Base-by-base conservation (phyloP, 2,888 invertebrate genomes). In the Eupithecia subfuscata region DNA sequence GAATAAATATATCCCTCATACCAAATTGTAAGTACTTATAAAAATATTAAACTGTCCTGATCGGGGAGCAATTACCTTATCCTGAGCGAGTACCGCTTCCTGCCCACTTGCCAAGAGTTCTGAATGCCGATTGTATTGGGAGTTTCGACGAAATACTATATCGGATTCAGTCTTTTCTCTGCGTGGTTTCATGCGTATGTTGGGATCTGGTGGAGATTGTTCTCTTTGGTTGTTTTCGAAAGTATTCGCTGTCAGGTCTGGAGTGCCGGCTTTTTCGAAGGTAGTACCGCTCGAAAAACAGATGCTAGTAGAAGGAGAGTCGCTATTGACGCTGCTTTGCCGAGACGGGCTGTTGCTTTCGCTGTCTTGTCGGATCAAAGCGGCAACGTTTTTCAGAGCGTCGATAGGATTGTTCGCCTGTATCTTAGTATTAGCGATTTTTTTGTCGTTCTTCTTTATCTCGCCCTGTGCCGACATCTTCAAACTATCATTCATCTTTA, bases 131-230 rank as follows among this genome's bases (percentile, higher is more conserved):
- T 89, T 94, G 87, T 91, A 92, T 84, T 92, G 91, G 63, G 94
- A 94, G 87, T 91, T 93, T 86, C 94, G 96, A 85, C 97, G 96
- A 88, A 97, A 96, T 84, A 97, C 96, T 89, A 98, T 97, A 91
- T 97, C 97, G 78, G 97, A 98, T 94, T 98, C 98, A 87, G 98
- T 98, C 95, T 98, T 98, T 96, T 98, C 98, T 85, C 98, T 96
- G 86, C 98, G 96, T 71, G 97, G 97, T 86, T 96, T 95, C 83
- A 96, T 89, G 81, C 96, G 92, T 45, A 79, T 91, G 83, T 80
- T 86, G 9, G 86, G 69, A 72, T 89, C 88, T 85, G 89, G 85
- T 86, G 90, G 80, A 74, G 84, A 81, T 79, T 87, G 81, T 77
- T 81, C 78, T 48, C 76, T 78, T 11, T 79, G 72, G 72, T 89